These are phyloP conservation scores for Bothrops jararaca DNA, from an alignment of 2,113 vertebrate genomes.

Conservation along the genomic window DNA sequence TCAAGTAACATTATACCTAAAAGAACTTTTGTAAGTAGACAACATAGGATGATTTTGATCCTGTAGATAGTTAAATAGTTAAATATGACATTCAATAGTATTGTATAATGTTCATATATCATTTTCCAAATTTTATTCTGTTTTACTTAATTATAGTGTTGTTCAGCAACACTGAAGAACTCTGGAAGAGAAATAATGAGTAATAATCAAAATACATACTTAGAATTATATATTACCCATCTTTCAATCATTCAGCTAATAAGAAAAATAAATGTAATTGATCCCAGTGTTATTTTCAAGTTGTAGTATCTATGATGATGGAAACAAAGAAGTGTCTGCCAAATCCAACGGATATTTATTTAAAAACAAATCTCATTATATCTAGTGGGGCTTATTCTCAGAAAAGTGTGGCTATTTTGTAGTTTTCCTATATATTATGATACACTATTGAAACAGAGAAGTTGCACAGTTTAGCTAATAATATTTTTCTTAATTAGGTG, in stretches of 20 bases:
- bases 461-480: not conserved
- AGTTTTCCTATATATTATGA: not conserved
- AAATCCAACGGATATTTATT: not conserved
- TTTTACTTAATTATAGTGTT: not conserved
- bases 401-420: not conserved
- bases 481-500: not conserved
- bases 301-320: not conserved
- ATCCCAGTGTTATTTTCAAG: not conserved
- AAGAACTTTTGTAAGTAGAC: not conserved
- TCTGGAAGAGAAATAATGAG: not conserved
- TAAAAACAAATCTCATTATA: not conserved
- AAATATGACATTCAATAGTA: not conserved
- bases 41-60: not conserved
- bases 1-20: not conserved
- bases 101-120: not conserved
- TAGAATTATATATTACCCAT: not conserved
- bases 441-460: not conserved
- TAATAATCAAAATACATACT: not conserved
- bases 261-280: not conserved
- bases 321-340: not conserved
- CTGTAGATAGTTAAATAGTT: not conserved
- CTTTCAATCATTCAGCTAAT: not conserved
- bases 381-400: not conserved
- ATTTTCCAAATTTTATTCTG: not conserved
- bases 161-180: not conserved